Conservation (phyloP, 1,140 invertebrate species). For the Pseudobourletiella spinata region DNA sequence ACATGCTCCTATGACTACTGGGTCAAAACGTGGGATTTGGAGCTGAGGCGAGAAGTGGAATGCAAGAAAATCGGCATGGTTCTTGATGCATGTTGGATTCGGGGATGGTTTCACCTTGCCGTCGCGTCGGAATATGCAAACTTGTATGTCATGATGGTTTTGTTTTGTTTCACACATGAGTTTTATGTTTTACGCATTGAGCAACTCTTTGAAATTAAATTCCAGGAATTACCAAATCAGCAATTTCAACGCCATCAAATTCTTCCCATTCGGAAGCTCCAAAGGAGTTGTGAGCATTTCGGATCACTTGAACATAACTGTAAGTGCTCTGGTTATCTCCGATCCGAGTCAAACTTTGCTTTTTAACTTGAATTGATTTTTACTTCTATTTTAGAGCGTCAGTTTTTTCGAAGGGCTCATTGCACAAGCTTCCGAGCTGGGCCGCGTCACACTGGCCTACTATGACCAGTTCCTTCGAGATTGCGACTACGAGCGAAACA, state of each 20-base stretch:
- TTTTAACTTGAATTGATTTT: conserved; percentile 4
- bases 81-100: conserved; percentile 31
- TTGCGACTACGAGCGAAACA: conserved; percentile 31
- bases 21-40: conserved; percentile 19
- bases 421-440: conserved; percentile 19
- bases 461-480: conserved; percentile 30
- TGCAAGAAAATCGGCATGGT: conserved; percentile 18
- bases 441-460: conserved; percentile 20
- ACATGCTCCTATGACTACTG: conserved; percentile 18
- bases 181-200: background rate
- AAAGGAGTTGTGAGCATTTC: conserved; percentile 11
- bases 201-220: background rate
- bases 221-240: background rate
- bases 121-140: conserved; percentile 16
- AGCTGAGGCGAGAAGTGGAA: conserved; percentile 22
- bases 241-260: background rate
- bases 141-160: conserved; percentile 7
- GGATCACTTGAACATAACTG: conserved; percentile 20
- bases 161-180: too few relatives aligned
- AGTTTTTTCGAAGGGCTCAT: conserved; percentile 20
- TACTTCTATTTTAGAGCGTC: conserved; percentile 10
- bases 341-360: background rate
- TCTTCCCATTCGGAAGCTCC: conserved; percentile 23
- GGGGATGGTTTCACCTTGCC: conserved; percentile 27
- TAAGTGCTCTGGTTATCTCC: background rate